Evolutionary conservation across 2,113 vertebrate species (phyloP).

Genomic region (Myrmecobius fasciatus): DNA sequence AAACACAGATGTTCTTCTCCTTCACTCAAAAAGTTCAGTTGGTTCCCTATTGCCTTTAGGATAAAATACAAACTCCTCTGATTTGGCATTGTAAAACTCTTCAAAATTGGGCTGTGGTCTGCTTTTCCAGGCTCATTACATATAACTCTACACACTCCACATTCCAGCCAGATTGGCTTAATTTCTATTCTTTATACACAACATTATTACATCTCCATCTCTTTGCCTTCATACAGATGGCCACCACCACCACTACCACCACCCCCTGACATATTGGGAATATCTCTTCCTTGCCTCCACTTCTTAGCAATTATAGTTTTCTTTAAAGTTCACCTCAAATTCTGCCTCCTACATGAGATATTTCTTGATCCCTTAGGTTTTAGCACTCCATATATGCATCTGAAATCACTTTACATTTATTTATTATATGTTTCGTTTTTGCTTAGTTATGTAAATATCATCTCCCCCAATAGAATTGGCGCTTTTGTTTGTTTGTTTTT

Average conservation of each 20-base stretch:
- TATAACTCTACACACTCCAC: not conserved
- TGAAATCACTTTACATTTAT: not conserved
- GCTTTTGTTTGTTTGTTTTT: no score
- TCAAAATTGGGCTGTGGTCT: not conserved
- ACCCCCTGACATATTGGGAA: not conserved
- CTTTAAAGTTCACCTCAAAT: not conserved
- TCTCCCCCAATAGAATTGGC: no score
- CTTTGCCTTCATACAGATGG: not conserved
- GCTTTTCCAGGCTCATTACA: not conserved
- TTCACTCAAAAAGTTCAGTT: not conserved
- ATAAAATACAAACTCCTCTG: not conserved
- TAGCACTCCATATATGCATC: not conserved
- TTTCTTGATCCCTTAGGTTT: not conserved
- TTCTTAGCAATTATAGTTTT: not conserved
- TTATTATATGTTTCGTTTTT: not conserved
- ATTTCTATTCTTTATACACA: not conserved
- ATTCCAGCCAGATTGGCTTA: not conserved
- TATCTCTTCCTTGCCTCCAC: not conserved
- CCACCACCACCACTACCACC: no score
- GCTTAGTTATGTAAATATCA: no score
- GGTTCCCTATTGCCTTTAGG: not conserved
- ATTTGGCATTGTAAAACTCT: not conserved
- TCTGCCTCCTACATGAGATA: not conserved
- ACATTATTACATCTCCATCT: not conserved
- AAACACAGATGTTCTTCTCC: not conserved